Conservation (phyloP, 2,888 invertebrate species). For the Eurytoma californica region DNA sequence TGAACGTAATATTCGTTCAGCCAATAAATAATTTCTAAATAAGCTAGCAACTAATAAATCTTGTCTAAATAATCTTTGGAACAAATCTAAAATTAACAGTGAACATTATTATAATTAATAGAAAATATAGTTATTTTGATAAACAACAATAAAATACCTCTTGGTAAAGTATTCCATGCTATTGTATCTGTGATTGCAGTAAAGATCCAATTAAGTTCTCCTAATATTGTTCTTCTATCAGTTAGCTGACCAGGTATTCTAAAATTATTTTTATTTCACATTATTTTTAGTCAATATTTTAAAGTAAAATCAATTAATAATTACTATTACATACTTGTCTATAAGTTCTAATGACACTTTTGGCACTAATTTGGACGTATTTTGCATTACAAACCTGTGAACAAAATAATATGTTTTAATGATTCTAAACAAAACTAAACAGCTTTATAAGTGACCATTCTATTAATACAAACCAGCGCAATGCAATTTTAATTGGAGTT, state of each 20-base stretch:
- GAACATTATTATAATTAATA: constrained; percentile 10
- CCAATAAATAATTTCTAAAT: constrained; percentile 97
- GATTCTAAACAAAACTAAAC: not conserved
- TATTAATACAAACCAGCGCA: constrained; percentile 83
- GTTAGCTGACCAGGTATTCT: constrained; percentile 96
- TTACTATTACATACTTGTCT: constrained; percentile 83
- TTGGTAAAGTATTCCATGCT: constrained; percentile 97
- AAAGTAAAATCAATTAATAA: not conserved
- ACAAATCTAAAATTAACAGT: constrained; percentile 84
- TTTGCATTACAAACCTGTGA: constrained; percentile 87
- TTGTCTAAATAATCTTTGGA: constrained; percentile 97
- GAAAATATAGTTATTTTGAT: constrained; percentile 1
- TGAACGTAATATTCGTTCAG: constrained; percentile 95
- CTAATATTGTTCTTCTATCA: constrained; percentile 97
- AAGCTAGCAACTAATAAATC: constrained; percentile 98
- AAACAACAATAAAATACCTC: constrained; percentile 76
- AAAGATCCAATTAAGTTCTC: constrained; percentile 99
- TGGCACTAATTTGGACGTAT: constrained; percentile 87
- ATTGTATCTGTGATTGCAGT: constrained; percentile 99
- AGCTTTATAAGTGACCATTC: not conserved
- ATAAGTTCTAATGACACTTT: constrained; percentile 89
- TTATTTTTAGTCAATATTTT: not conserved
- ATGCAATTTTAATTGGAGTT: constrained; percentile 97
- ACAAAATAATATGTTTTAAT: constrained; percentile 32
- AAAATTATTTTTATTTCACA: constrained; percentile 54